These are phyloP conservation scores for Nesidiocoris tenuis DNA, from an alignment of 2,888 invertebrate species.

Conservation along the genomic window DNA sequence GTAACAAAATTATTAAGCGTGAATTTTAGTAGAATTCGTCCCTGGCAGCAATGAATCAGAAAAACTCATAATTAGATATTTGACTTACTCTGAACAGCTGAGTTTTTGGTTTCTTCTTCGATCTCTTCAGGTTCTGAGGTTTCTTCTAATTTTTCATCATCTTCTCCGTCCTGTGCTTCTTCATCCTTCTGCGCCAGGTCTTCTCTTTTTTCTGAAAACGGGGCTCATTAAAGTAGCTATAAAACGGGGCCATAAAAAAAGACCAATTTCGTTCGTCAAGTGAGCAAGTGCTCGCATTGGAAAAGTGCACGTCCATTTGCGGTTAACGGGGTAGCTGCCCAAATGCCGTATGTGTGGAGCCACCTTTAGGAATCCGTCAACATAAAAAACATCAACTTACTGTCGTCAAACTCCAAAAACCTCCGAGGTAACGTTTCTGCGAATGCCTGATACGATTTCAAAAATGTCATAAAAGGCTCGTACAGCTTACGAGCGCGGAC, in stretches of 20 bases:
- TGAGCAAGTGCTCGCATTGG: no score
- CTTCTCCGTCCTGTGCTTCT: not conserved
- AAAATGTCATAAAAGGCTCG: slow-evolving; percentile 18
- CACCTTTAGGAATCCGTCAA: no score
- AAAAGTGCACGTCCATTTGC: no score
- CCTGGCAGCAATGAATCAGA: slow-evolving; percentile 53
- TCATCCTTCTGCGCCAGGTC: not conserved
- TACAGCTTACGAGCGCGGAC: slow-evolving; percentile 23
- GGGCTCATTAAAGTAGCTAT: not conserved
- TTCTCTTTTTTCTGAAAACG: slow-evolving; percentile 11
- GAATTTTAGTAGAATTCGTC: slow-evolving; percentile 49
- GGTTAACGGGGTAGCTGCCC: no score
- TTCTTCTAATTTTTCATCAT: slow-evolving; percentile 10
- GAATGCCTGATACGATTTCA: slow-evolving; percentile 22
- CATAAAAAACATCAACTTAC: no score
- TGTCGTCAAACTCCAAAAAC: slow-evolving; percentile 19
- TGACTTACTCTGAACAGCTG: slow-evolving; percentile 50
- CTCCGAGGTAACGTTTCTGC: slow-evolving; percentile 1
- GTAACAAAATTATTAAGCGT: not conserved
- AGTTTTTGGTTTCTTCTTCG: slow-evolving; percentile 54
- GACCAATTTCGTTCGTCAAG: no score
- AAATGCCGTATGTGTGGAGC: no score
- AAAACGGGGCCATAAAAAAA: no score
- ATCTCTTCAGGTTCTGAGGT: slow-evolving; percentile 55
- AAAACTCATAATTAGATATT: not conserved